Conservation (phyloP, 2,113 vertebrate genomes). For the Siniperca chuatsi region DNA sequence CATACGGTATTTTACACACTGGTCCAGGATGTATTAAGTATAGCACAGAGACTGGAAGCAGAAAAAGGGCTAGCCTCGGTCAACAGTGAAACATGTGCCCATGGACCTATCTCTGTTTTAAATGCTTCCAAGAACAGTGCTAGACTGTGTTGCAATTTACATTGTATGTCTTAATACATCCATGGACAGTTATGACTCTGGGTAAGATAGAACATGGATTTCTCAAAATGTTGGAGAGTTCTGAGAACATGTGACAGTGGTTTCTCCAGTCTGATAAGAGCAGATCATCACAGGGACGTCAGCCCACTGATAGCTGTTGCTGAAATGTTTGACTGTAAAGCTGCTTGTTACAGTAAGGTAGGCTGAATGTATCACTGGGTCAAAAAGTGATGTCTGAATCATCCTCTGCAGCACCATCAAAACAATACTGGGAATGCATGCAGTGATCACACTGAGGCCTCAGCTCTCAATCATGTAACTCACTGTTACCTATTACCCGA, state of each 20-base stretch:
- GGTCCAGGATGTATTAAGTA: background rate
- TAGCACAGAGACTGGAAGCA: background rate
- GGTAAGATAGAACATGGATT: background rate
- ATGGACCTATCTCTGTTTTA: background rate
- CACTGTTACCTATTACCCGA: no score
- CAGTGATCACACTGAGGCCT: background rate
- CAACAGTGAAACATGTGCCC: background rate
- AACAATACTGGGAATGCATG: background rate
- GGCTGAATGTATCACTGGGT: slow-evolving; percentile 6
- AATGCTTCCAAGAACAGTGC: background rate
- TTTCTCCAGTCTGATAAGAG: background rate
- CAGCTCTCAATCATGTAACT: background rate
- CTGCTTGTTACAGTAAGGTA: slow-evolving; percentile 8
- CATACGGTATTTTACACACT: background rate
- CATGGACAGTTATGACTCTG: background rate
- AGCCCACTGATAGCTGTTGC: background rate
- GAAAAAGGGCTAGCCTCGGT: background rate
- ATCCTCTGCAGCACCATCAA: background rate
- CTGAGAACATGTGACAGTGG: background rate
- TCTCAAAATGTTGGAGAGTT: background rate
- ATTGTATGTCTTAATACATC: background rate
- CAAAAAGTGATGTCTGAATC: slow-evolving; percentile 15
- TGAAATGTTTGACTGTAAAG: background rate
- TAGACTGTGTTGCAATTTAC: background rate
- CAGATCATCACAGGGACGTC: background rate